Percentiles rank a stretch among this genome's conserved stretches.
Conservation (phyloP, 2,888 invertebrate genomes). For the Papilio gigon region DNA sequence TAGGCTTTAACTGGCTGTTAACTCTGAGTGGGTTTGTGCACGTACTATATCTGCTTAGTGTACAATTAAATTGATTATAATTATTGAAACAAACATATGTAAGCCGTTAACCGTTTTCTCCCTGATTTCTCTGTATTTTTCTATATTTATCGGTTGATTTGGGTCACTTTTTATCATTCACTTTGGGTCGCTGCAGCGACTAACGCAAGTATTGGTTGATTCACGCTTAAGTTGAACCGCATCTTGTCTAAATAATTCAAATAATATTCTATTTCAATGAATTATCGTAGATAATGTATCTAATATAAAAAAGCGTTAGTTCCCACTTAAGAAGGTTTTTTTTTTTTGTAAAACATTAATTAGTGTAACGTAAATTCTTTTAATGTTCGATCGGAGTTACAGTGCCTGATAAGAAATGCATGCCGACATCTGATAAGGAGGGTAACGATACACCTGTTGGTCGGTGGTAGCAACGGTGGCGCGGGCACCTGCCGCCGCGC, state of each 20-base stretch:
- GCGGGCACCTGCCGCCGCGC: constrained; percentile 33
- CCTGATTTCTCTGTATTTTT: too few species aligned
- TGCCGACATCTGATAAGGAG: constrained; percentile 42
- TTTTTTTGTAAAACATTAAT: constrained; percentile 24
- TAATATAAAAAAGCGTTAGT: constrained; percentile 18
- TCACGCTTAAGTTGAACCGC: too few species aligned
- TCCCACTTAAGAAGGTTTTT: constrained; percentile 32
- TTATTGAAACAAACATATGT: too few species aligned
- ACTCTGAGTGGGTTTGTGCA: constrained; percentile 10
- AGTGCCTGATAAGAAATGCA: constrained; percentile 38
- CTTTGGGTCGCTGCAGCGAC: too few species aligned
- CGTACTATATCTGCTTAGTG: not conserved
- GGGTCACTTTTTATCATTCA: too few species aligned
- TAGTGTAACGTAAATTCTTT: constrained; percentile 18
- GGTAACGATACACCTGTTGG: constrained; percentile 40
- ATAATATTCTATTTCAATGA: constrained; percentile 1
- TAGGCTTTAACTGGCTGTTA: constrained; percentile 1
- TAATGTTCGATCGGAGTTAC: constrained; percentile 33
- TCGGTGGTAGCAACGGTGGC: constrained; percentile 38
- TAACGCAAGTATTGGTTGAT: too few species aligned
- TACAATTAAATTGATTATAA: too few species aligned
- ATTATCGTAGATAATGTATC: constrained; percentile 15
- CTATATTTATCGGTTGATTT: too few species aligned
- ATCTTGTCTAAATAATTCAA: too few species aligned
- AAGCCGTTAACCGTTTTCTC: too few species aligned